phyloP scores from a whole-genome alignment of 2,113 vertebrate genomes.

The Octodon degus region DNA sequence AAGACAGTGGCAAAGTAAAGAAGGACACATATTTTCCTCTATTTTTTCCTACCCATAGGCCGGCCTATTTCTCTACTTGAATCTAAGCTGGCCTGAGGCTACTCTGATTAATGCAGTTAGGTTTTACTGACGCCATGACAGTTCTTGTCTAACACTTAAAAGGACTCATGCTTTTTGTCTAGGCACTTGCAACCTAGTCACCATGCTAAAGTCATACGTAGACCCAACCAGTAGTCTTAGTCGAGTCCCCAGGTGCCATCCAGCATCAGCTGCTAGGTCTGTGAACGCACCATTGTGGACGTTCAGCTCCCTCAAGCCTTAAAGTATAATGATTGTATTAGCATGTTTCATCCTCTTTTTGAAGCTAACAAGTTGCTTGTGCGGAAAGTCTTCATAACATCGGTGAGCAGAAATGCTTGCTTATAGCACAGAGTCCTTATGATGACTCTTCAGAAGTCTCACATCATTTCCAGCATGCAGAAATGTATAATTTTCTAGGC shows the following conservation, averaged over 20 bases:
- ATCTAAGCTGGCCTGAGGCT: not conserved
- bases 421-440: not conserved
- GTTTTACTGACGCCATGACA: not conserved
- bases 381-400: not conserved
- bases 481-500: not conserved
- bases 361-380: not conserved
- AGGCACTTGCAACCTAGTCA: not conserved
- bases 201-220: not conserved
- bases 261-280: not conserved
- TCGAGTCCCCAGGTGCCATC: rapidly evolving
- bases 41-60: not conserved
- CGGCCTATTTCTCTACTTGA: not conserved
- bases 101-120: not conserved
- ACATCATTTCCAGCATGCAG: not conserved
- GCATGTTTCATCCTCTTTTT: not conserved
- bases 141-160: not conserved
- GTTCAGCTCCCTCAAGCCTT: not conserved
- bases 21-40: not conserved
- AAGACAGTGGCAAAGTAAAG: not conserved
- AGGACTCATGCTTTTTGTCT: not conserved
- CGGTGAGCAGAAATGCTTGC: not conserved
- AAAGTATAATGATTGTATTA: not conserved
- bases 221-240: not conserved
- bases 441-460: not conserved
- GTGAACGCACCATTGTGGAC: not conserved